These are phyloP conservation scores for Colinus virginianus DNA, from an alignment of 2,113 vertebrate species.

Conservation along the genomic window DNA sequence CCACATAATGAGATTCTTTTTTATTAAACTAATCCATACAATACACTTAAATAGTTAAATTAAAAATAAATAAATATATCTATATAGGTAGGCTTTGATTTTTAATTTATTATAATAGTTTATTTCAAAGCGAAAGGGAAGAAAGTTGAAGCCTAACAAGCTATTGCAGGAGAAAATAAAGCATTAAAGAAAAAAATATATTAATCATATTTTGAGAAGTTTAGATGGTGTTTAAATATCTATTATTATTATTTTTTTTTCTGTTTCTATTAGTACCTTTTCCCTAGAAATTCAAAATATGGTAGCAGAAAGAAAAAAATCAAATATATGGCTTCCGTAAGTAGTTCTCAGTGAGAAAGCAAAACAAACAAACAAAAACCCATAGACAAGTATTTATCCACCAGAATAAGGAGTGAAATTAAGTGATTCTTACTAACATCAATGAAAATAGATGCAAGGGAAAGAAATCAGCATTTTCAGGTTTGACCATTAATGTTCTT, in stretches of 20 bases:
- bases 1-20: neutral
- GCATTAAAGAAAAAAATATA: neutral
- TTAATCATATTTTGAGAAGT: neutral
- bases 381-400: neutral
- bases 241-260: neutral
- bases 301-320: neutral
- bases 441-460: neutral
- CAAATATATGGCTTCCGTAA: neutral
- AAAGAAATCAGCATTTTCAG: neutral
- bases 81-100: neutral
- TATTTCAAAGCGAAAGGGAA: neutral
- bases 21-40: neutral
- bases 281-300: neutral
- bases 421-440: neutral
- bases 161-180: neutral
- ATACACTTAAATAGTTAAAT: neutral
- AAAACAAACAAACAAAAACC: neutral
- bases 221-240: neutral
- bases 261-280: neutral
- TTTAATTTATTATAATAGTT: neutral
- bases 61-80: neutral
- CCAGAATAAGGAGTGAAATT: neutral
- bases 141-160: neutral
- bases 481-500: neutral
- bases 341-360: neutral